A percentile compares a stretch with the other conserved stretches of the same genome.
Evolutionary conservation across 2,113 vertebrate genomes (phyloP).

Genomic region (Ursus arctos): DNA sequence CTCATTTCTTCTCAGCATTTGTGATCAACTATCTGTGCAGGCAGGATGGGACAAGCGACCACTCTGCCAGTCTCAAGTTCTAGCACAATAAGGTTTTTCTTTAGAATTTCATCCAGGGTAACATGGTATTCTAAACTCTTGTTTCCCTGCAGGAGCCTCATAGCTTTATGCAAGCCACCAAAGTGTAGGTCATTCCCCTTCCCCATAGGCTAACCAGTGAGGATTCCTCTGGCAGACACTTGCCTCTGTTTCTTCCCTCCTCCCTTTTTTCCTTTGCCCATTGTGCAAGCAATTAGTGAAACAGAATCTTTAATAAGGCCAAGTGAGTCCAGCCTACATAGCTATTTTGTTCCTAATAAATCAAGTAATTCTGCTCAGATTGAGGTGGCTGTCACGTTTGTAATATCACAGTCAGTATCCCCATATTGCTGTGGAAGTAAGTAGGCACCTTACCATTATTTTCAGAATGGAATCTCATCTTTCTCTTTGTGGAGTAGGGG

Average conservation of each 20-base stretch:
- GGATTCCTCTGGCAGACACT: conserved; percentile 33
- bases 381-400: conserved; percentile 85
- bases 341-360: conserved; percentile 84
- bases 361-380: conserved; percentile 85
- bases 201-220: conserved; percentile 37
- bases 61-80: not conserved
- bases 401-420: conserved; percentile 82
- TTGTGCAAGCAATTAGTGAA: conserved; percentile 80
- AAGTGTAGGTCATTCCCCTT: conserved; percentile 25
- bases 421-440: conserved; percentile 77
- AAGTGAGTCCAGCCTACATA: conserved; percentile 83
- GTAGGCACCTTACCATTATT: conserved; percentile 66
- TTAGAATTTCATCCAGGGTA: not conserved
- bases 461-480: conserved; percentile 73
- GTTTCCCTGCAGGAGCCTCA: not conserved
- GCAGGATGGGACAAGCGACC: not conserved
- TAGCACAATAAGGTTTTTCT: not conserved
- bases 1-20: not conserved
- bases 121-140: not conserved
- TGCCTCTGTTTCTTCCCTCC: conserved; percentile 71
- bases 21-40: not conserved
- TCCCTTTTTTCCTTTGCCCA: conserved; percentile 73
- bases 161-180: not conserved
- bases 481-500: not conserved
- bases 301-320: conserved; percentile 84